Evolutionary conservation across 2,888 invertebrate species (phyloP).

Genomic region (Myopa testacea): DNA sequence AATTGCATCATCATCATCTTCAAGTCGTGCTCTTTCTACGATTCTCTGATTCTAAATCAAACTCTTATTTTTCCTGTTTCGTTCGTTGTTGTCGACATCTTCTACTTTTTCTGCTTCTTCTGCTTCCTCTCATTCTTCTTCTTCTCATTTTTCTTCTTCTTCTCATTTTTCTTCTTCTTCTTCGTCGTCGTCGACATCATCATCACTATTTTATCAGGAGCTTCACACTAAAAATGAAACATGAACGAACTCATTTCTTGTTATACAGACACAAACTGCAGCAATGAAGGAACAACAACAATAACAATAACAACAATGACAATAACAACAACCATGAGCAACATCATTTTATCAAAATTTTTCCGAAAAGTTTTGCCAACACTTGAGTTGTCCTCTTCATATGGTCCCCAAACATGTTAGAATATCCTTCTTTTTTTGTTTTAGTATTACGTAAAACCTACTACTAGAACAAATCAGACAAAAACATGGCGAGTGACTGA

Average conservation of each 20-base stretch:
- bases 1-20: slow-evolving; percentile 1
- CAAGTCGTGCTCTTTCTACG: background rate
- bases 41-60: background rate
- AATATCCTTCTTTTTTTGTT: background rate
- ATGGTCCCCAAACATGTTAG: background rate
- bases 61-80: slow-evolving; percentile 2
- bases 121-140: background rate
- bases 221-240: background rate
- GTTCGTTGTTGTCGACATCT: background rate
- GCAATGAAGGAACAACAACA: background rate
- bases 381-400: background rate
- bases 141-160: background rate
- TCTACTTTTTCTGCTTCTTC: background rate
- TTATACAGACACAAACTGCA: slow-evolving; percentile 15
- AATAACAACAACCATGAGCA: too few species aligned
- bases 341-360: background rate
- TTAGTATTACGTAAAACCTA: too few species aligned
- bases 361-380: background rate
- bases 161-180: too few species aligned
- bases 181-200: background rate
- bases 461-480: background rate
- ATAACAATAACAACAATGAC: background rate
- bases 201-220: background rate
- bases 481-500: background rate
- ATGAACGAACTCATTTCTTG: background rate